A percentile compares a stretch with the other conserved stretches of the same genome.
Conservation (phyloP, 2,888 invertebrate genomes). For the Sericinus montela region DNA sequence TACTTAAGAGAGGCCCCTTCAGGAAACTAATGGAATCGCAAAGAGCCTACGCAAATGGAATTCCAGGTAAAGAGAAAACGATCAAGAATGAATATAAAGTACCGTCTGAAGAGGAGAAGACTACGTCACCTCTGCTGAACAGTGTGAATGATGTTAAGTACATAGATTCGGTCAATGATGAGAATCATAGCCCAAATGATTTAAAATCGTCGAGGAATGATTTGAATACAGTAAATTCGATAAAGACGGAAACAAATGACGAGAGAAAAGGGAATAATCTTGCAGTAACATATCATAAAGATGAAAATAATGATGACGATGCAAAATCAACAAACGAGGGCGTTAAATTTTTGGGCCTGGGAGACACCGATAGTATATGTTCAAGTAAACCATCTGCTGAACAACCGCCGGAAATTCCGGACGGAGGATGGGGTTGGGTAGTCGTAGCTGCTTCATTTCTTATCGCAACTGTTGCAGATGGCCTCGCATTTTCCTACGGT, state of each 20-base stretch:
- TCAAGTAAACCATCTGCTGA: conserved; percentile 53
- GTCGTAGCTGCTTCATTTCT: conserved; percentile 92
- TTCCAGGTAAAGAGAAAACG: conserved; percentile 64
- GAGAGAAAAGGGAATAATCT: conserved; percentile 43
- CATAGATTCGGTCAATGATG: conserved; percentile 56
- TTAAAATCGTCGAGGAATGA: conserved; percentile 47
- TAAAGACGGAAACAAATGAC: conserved; percentile 48
- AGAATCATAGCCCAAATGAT: conserved; percentile 41
- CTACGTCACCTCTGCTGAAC: conserved; percentile 64
- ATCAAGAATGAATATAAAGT: conserved; percentile 58
- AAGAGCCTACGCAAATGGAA: conserved; percentile 65
- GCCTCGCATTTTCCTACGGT: conserved; percentile 95
- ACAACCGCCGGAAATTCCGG: conserved; percentile 82
- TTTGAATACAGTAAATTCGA: conserved; percentile 61
- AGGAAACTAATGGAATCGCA: conserved; percentile 68
- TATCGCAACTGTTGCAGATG: conserved; percentile 94
- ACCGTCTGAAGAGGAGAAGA: conserved; percentile 73
- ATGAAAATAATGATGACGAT: conserved; percentile 56
- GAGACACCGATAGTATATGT: conserved; percentile 71
- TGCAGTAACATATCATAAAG: conserved; percentile 47
- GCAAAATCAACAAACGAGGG: conserved; percentile 66
- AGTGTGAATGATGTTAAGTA: conserved; percentile 54
- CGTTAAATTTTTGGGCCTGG: conserved; percentile 75
- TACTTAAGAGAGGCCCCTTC: conserved; percentile 47
- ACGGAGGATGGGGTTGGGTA: conserved; percentile 96